Evolutionary conservation across 2,797 vertebrate species (phyloP), one percentile per base, ranked within the genome.

Genomic region (Cephalopachus bancanus): DNA sequence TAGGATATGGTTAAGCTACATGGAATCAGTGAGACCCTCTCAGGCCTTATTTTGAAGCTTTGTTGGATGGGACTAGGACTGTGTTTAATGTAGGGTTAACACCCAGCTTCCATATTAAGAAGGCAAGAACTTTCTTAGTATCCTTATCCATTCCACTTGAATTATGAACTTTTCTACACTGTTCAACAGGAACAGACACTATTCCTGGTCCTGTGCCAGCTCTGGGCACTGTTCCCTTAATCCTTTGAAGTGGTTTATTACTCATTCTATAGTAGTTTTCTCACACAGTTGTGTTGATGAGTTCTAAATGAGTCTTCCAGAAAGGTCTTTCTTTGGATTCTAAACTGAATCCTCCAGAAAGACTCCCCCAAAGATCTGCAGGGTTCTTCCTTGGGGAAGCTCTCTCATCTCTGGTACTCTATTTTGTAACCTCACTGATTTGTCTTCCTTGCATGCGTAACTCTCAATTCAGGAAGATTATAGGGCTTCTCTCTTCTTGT

Each of bases 401-500:
- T 26, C 7, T 86, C 15, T 55, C 20, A 3, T 88, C 3, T 72
- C 26, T 30, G n/a, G 5, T 7, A 22, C 24, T 75, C 11, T 84
- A 16, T 51, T 44, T 24, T 60, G 20, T 60, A 69, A 64, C 26
- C 22, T 65, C 57, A 55, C 8, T 78, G 22, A 5, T 84, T 37
- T 24, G 1, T 72, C 44, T 80, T 76, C 5, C 10, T 10, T 91
- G 8, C 15, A 49, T 10, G 53, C 7, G 7, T 79, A 80, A 7
- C 22, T 69, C 33, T 80, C 10, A 33, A 19, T 24, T 81, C 26
- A 78, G 60, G 15, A 75, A 93, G 1, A 69, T 2, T 7, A n/a
- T 1, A 7, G 0, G 2, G 0, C 1, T 83, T n/a, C 2, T 51
- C 5, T 4, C 1, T 44, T 55, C 9, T 24, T 93, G 12, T 2